Evolutionary conservation across 2,113 vertebrate genomes (phyloP), one percentile per base, ranked within the genome.

Genomic region (Chionodraco myersi): DNA sequence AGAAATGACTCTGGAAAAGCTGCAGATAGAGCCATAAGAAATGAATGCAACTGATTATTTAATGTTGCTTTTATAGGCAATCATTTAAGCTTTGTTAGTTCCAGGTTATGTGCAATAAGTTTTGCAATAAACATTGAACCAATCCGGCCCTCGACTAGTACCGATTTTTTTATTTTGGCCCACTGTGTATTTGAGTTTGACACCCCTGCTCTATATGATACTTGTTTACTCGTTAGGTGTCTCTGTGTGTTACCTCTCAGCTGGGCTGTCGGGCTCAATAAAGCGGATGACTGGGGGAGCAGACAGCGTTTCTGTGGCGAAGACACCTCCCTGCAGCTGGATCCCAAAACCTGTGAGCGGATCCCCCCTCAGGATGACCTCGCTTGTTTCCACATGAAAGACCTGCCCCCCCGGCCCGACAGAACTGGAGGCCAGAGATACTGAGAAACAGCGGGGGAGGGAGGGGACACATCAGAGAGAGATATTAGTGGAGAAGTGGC

Each of bases 311-410:
- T 99, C 98, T 0, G 97, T 99, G 89, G 97, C 97, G 84, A 99
- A 99, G 91, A 99, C 96, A 62, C 98, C 97, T 44, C 97, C 98
- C 90, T 99, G 98, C 66, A 99, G 97, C 94, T 99, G 97, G 65
- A 99, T 94, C 90, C 98, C 98, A 6, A 99, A 99, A 86, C 98
- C 98, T 58, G 95, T 97, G 90, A 99, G 95, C 2, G 97, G 96
- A 75, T 98, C 97, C 56, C 98, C 98, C 77, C 96, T 96, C 82
- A 99, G 96, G 86, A 97, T 18, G 56, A 99, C 95, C 86, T 99
- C 98, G 1, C 96, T 97, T 0, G 93, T 97, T 93, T 99, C 98
- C 0, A 96, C 93, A 83, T 99, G 98, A 80, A 98, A 97, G 45
- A 99, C 95, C 94, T 99, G 98, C 23, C 98, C 98, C 0, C 97